Percentiles rank a stretch among this genome's conserved stretches.
These are phyloP conservation scores for Cheilosia grossa DNA, from an alignment of 2,888 invertebrate genomes.

Conservation along the genomic window DNA sequence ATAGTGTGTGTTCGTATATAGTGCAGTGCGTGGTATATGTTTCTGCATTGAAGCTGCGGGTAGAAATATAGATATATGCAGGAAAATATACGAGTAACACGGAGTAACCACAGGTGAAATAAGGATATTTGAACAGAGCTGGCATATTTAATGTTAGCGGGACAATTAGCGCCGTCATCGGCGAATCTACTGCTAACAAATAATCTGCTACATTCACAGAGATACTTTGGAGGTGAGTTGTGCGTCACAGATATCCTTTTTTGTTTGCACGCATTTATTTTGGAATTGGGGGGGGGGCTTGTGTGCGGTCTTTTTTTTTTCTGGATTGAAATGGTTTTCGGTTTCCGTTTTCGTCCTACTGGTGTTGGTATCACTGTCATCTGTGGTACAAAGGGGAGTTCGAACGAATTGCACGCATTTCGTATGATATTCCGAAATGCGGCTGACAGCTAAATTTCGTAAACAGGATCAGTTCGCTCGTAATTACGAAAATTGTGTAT, in stretches of 20 bases:
- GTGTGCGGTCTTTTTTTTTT: background rate
- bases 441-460: too few species aligned
- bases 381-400: background rate
- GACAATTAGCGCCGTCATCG: conserved; percentile 81
- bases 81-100: conserved; percentile 13
- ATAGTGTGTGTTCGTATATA: background rate
- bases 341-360: background rate
- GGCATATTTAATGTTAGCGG: conserved; percentile 81
- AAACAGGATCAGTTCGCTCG: too few species aligned
- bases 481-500: too few species aligned
- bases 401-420: too few species aligned
- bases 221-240: conserved; percentile 78
- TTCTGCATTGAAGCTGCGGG: conserved; percentile 14
- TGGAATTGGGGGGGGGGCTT: background rate
- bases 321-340: conserved; percentile 22
- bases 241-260: conserved; percentile 26
- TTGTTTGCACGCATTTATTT: conserved; percentile 19
- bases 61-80: background rate
- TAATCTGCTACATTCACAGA: conserved; percentile 77
- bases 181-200: conserved; percentile 79
- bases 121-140: conserved; percentile 35
- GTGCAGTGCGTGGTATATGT: conserved; percentile 40
- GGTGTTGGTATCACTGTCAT: too few species aligned
- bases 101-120: conserved; percentile 33
- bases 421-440: too few species aligned